A percentile compares a stretch with the other conserved stretches of the same genome.
These are phyloP conservation scores for Coptotermes formosanus DNA, from an alignment of 1,140 invertebrate genomes.

Conservation along the genomic window DNA sequence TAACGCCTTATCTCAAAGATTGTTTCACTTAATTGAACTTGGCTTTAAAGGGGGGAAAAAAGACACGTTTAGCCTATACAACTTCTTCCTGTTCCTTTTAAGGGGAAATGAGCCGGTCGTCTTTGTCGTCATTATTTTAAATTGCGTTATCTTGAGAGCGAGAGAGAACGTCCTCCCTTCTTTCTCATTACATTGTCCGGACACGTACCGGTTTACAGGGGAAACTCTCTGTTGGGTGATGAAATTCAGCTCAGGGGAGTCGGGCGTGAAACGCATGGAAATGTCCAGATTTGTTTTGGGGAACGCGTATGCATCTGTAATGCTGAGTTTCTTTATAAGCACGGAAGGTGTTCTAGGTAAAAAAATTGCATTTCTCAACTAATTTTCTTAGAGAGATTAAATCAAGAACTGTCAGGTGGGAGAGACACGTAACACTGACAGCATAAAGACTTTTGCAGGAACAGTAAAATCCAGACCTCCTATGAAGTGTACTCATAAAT, in stretches of 20 bases:
- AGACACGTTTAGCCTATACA: conserved; percentile 12
- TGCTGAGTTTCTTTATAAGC: background rate
- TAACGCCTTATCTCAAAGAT: background rate
- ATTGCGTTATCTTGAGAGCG: conserved; percentile 2
- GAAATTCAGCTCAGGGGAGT: conserved; percentile 3
- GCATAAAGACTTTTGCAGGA: no score
- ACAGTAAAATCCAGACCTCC: no score
- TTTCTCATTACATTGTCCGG: background rate
- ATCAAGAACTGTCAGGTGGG: no score
- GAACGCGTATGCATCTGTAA: background rate
- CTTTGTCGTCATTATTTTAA: conserved; percentile 12
- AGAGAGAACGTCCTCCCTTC: background rate
- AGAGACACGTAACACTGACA: no score
- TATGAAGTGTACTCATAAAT: no score
- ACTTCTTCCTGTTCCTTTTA: background rate
- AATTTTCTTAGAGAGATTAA: no score
- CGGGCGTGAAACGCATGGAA: conserved; percentile 4
- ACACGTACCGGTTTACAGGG: background rate
- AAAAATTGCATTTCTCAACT: no score
- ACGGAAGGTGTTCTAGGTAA: no score
- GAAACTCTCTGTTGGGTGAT: background rate
- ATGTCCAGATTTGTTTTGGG: background rate
- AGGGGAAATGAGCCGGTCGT: background rate
- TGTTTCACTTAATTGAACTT: conserved; percentile 1
- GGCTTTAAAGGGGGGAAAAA: background rate